These are phyloP conservation scores for Myoxocephalus aenaeus DNA, from an alignment of 2,797 vertebrate genomes.

Conservation along the genomic window DNA sequence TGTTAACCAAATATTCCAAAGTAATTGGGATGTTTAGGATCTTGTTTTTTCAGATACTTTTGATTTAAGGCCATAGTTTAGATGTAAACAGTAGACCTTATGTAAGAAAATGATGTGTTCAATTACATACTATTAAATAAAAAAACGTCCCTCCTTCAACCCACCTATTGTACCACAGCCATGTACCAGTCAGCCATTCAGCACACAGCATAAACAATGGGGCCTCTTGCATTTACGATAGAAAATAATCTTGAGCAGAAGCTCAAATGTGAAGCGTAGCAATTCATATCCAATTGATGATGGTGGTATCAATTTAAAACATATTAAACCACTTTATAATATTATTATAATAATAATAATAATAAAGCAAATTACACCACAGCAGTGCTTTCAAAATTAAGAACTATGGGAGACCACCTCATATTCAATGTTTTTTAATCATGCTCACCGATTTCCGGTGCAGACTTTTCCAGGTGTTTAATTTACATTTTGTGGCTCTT, in stretches of 20 bases:
- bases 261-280: slow-evolving; percentile 25
- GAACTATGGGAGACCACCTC: slow-evolving; percentile 59
- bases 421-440: slow-evolving; percentile 76
- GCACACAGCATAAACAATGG: neutral
- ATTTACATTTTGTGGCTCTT: slow-evolving; percentile 74
- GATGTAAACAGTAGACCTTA: neutral
- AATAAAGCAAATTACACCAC: slow-evolving; percentile 19
- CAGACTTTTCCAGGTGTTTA: slow-evolving; percentile 79
- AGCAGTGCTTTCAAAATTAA: slow-evolving; percentile 41
- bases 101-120: neutral
- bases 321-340: too few species aligned
- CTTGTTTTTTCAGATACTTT: neutral
- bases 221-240: neutral
- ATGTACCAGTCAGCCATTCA: neutral
- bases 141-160: neutral
- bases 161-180: too few species aligned
- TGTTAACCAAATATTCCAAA: too few species aligned
- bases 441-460: slow-evolving; percentile 71
- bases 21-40: too few species aligned
- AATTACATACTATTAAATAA: neutral
- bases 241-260: neutral
- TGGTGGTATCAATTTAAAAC: slow-evolving; percentile 33
- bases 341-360: too few species aligned
- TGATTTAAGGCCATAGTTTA: too few species aligned
- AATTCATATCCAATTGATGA: slow-evolving; percentile 33